These are phyloP conservation scores for Chromobotia macracanthus DNA, from an alignment of 2,797 vertebrate species.

Conservation along the genomic window DNA sequence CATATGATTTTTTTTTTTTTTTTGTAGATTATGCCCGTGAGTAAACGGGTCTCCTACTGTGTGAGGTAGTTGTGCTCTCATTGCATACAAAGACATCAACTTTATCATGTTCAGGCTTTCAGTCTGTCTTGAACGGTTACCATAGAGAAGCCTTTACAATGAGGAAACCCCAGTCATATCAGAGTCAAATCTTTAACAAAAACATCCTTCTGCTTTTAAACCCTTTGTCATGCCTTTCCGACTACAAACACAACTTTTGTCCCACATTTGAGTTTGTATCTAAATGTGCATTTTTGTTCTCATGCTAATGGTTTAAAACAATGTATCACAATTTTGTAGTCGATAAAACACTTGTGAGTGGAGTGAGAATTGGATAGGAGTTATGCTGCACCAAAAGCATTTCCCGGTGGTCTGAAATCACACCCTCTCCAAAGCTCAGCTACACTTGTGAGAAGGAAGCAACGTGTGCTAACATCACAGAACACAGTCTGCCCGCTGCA, in stretches of 20 bases:
- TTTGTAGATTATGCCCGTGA: too few species aligned
- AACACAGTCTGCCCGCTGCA: conserved; percentile 21
- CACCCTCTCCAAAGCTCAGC: conserved; percentile 6
- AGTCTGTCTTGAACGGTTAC: neutral
- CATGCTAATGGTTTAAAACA: neutral
- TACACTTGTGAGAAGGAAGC: conserved; percentile 24
- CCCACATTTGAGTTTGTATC: neutral
- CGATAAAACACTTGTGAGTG: neutral
- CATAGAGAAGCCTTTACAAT: neutral
- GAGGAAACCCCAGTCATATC: neutral
- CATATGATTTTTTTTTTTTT: too few species aligned
- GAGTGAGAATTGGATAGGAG: conserved; percentile 22
- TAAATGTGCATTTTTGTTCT: neutral
- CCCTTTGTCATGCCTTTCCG: neutral
- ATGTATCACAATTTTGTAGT: neutral
- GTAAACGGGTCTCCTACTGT: too few species aligned
- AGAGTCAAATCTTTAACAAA: neutral
- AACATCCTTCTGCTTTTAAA: neutral
- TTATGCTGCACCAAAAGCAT: neutral
- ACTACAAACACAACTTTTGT: neutral
- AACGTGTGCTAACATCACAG: conserved; percentile 18
- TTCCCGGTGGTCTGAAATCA: conserved; percentile 31
- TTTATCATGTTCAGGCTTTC: too few species aligned
- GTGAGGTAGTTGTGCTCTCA: too few species aligned
- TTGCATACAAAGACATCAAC: too few species aligned